Evolutionary conservation across 2,113 vertebrate genomes (phyloP), one percentile per base, ranked within the genome.

Genomic region (Lycaon pictus): DNA sequence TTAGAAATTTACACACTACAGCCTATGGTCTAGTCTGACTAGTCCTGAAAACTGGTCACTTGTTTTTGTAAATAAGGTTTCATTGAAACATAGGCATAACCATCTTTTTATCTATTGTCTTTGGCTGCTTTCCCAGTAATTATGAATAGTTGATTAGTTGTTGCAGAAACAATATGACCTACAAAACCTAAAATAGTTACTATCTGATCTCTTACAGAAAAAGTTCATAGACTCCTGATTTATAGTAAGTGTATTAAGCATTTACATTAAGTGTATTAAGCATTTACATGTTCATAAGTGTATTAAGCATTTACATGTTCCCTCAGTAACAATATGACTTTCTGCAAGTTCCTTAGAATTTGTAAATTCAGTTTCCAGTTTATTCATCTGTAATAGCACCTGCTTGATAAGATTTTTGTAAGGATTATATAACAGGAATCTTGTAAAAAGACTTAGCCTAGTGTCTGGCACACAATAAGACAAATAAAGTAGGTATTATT

Each of bases 281-380:
- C 37, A 37, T 37, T 37, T 37, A 37, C 37, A 37, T 37, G 37
- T 37, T 37, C 23, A 72, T 17, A 48, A 51, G 27, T 16, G 17
- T 17, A 1, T 37, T 88, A 53, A 88, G 1, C 20, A 79, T 80
- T 72, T 29, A 80, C 15, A n/a, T 51, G 3, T 88, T 86, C 5
- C 19, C 12, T 48, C 48, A 48, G 8, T 58, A 88, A 62, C 53
- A 87, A 32, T 32, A 58, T 13, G 20, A 72, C 7, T n/a, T 86
- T 94, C 55, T 53, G 4, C 4, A 97, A 84, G 48, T 74, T 90
- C n/a, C 15, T 69, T 72, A 82, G 35, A 12, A 93, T 79, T 74
- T 95, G n/a, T 79, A 85, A 94, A 81, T 25, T 96, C 43, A 51
- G 4, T 81, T 85, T 92, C 88, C 69, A 90, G 22, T 77, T 81